These are phyloP conservation scores for Psilopsiagon aymara DNA, from an alignment of 2,113 vertebrate species.

Conservation along the genomic window DNA sequence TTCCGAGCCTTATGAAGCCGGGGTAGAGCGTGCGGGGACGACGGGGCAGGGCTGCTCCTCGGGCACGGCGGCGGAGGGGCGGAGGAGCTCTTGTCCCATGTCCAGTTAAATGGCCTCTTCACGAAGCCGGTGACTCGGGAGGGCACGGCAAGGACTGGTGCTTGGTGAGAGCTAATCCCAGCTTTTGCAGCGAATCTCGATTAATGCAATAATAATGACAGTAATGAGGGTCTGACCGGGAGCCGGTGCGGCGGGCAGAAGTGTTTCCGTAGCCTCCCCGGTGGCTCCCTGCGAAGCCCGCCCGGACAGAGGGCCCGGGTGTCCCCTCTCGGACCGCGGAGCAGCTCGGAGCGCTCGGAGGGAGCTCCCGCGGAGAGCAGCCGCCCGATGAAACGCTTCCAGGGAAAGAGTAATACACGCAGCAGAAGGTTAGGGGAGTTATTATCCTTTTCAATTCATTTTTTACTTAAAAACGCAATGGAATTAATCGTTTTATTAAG, in stretches of 20 bases:
- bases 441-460: conserved; percentile 57
- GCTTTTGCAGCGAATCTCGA: background rate
- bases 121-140: background rate
- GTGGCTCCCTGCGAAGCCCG: background rate
- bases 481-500: conserved; percentile 61
- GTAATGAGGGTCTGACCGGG: background rate
- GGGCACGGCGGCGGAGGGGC: background rate
- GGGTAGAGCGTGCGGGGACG: background rate
- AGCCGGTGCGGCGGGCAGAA: background rate
- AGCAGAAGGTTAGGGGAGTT: conserved; percentile 63
- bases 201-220: background rate
- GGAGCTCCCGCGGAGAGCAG: background rate
- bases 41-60: background rate
- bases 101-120: background rate
- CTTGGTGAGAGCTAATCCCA: background rate
- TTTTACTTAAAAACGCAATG: conserved; percentile 51
- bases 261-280: too few species aligned
- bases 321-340: background rate
- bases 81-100: background rate
- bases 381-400: background rate
- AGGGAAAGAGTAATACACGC: conserved; percentile 18
- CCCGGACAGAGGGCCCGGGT: background rate
- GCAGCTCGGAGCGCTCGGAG: background rate
- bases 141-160: background rate
- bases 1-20: background rate